These are phyloP conservation scores for Tholera decimalis DNA, from an alignment of 2,888 invertebrate species.

Conservation along the genomic window DNA sequence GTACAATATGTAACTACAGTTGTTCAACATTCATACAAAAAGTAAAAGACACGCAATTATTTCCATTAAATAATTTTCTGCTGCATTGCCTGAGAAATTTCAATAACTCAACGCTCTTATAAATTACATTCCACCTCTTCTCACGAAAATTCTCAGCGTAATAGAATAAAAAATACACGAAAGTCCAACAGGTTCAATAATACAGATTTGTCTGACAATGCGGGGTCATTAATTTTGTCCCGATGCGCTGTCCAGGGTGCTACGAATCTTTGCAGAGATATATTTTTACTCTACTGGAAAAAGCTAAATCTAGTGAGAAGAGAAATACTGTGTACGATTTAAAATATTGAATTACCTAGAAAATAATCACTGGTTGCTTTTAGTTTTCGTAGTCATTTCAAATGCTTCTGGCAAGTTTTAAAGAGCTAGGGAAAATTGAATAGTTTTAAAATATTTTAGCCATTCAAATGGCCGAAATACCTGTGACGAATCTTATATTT, in stretches of 20 bases:
- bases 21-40: too few relatives aligned
- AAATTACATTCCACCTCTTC: not conserved
- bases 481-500: too few relatives aligned
- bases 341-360: not conserved
- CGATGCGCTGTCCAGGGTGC: not conserved
- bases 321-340: not conserved
- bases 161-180: conserved; percentile 25
- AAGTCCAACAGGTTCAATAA: conserved; percentile 50
- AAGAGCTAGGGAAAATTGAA: too few relatives aligned
- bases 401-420: too few relatives aligned
- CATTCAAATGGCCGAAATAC: too few relatives aligned
- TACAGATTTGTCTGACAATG: conserved; percentile 45
- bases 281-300: conserved; percentile 7
- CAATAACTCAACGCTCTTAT: not conserved
- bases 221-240: conserved; percentile 49
- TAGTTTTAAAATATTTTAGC: too few relatives aligned
- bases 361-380: too few relatives aligned
- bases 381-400: too few relatives aligned
- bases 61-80: not conserved
- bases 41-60: not conserved
- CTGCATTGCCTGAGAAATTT: not conserved
- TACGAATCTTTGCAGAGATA: conserved; percentile 23
- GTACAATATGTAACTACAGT: too few relatives aligned
- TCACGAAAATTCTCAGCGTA: conserved; percentile 5
- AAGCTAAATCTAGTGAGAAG: not conserved